Base-by-base conservation (phyloP, 35 echinoderm and acorn worm species). In the Lytechinus variegatus region DNA sequence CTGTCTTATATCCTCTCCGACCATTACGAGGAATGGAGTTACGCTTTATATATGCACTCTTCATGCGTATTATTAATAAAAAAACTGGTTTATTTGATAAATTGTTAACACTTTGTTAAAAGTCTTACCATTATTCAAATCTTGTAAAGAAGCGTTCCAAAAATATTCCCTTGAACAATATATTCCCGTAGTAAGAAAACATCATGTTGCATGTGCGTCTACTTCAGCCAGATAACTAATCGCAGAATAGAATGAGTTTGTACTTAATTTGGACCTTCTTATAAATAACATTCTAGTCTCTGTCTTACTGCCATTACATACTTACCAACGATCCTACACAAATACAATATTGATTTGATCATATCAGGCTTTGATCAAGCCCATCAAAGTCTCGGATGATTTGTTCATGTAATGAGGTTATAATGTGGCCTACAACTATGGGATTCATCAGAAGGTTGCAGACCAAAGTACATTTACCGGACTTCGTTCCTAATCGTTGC, bases 271-370 rank as follows among this genome's bases (percentile, higher is more conserved):
- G 16, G 28, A 90, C 88, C n/a, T 29, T 90, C 88, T 90, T 90
- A 52, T 90, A 90, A 52, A 90, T 52, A 52, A 52, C 52, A 90
- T 54, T 54, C 11, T 44, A 5, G 4, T 54, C 88, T 54, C 9
- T 3, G 61, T 72, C 61, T 72, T 7, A 4, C 66, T 90, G 10
- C 5, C 52, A 90, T 90, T 90, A 90, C 88, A 4, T 90, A 90
- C 88, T 54, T 90, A 52, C 88, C 88, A 4, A 29, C 14, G 33
- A 21, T 7, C 28, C 9, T 2, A 52, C 88, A 90, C 52, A 90
- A 90, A 52, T 90, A 90, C 88, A 10, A 52, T 90, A 90, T 90
- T 90, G 88, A 90, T 90, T 90, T 90, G 33, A 52, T 90, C 14
- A 90, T 90, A 90, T 90, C 14, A 10, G 88, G 88, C 28, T 90